Evolutionary conservation across 2,888 invertebrate species (phyloP).

Genomic region (Cistogaster globosa): DNA sequence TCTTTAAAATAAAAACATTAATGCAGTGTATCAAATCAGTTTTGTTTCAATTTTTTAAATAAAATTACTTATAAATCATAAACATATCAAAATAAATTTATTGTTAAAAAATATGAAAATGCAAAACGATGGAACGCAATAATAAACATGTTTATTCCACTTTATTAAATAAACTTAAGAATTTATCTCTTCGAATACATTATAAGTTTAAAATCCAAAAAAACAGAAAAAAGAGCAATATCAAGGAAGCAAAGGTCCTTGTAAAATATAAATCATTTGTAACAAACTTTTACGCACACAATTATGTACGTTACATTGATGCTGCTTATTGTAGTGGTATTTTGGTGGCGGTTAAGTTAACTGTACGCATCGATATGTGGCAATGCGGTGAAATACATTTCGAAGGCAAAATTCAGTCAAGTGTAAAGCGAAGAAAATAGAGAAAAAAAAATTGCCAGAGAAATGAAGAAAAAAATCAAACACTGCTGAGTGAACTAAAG

Average conservation of each 20-base stretch:
- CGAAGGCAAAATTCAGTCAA: conserved; percentile 63
- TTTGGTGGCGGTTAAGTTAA: conserved; percentile 54
- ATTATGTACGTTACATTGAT: neutral
- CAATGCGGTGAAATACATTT: conserved; percentile 44
- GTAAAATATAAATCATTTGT: conserved; percentile 65
- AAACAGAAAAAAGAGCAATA: conserved; percentile 21
- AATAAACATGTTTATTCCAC: conserved; percentile 63
- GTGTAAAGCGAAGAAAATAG: conserved; percentile 56
- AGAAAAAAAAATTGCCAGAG: neutral
- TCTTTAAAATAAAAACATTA: neutral
- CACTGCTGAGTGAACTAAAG: conserved; percentile 45
- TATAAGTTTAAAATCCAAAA: conserved; percentile 41
- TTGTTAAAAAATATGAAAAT: conserved; percentile 26
- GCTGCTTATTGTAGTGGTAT: conserved; percentile 11
- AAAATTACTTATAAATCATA: conserved; percentile 41
- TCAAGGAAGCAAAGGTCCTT: conserved; percentile 55
- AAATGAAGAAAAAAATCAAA: conserved; percentile 1
- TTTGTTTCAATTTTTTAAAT: conserved; percentile 1
- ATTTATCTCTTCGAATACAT: conserved; percentile 55
- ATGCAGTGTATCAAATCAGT: neutral
- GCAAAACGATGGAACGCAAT: conserved; percentile 25
- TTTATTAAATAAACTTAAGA: conserved; percentile 69
- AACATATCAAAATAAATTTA: conserved; percentile 48
- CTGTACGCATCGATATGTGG: conserved; percentile 66
- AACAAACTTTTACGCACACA: conserved; percentile 29